A percentile compares a stretch with the other conserved stretches of the same genome.
Conservation (phyloP, 2,113 vertebrate genomes). For the Phaethornis superciliosus region DNA sequence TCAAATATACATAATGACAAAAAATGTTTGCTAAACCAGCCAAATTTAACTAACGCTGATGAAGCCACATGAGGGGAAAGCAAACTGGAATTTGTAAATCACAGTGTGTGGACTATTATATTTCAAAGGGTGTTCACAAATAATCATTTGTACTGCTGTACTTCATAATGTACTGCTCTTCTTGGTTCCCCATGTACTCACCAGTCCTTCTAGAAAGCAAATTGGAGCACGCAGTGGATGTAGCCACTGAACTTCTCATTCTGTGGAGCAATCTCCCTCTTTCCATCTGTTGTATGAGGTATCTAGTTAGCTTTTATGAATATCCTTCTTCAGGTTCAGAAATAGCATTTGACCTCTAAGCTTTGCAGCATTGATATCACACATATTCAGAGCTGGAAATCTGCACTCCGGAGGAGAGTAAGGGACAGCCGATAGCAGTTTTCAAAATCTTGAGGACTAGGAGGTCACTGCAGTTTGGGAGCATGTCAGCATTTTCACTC, state of each 20-base stretch:
- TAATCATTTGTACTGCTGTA: too few relatives aligned
- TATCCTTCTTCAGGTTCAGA: neutral
- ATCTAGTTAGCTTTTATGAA: neutral
- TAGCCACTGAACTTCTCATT: neutral
- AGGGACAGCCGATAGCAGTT: neutral
- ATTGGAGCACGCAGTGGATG: neutral
- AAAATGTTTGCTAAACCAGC: neutral
- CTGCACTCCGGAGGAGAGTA: neutral
- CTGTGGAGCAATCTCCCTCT: neutral
- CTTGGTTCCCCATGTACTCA: neutral
- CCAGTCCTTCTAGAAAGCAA: neutral
- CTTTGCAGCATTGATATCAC: neutral
- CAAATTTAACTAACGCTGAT: neutral
- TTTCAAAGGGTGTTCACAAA: neutral
- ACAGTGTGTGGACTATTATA: neutral
- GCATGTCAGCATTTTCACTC: neutral
- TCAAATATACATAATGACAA: neutral
- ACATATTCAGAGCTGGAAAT: neutral
- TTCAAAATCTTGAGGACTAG: neutral
- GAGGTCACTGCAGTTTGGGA: neutral
- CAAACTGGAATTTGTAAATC: neutral
- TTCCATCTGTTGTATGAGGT: fast-evolving
- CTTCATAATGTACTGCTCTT: neutral
- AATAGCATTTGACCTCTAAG: neutral
- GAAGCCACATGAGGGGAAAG: neutral